Percentiles rank a stretch among this genome's conserved stretches.
phyloP scores from a whole-genome alignment of 2,113 vertebrate species.

The Pangasianodon gigas region DNA sequence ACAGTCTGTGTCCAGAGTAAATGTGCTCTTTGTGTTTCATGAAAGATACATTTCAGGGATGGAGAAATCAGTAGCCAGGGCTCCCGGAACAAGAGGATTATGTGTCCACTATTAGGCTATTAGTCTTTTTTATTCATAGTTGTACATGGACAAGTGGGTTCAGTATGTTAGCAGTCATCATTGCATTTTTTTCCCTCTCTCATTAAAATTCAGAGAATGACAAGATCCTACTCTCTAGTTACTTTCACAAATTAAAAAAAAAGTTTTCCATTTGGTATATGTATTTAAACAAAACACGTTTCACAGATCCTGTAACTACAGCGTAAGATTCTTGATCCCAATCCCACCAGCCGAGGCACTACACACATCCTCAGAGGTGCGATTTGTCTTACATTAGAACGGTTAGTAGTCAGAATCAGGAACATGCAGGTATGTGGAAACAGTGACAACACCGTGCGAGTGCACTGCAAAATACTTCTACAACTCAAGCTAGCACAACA shows the following conservation, averaged over 20 bases:
- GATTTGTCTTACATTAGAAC: not conserved
- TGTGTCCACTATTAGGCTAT: not conserved
- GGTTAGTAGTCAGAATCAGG: not conserved
- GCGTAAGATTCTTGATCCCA: not conserved
- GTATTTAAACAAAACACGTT: not conserved
- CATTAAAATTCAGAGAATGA: not conserved
- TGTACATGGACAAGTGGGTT: not conserved
- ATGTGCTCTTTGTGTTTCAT: conserved; percentile 48
- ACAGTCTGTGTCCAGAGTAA: conserved; percentile 3
- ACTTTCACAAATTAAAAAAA: not conserved
- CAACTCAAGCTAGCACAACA: not conserved
- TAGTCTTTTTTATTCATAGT: not conserved
- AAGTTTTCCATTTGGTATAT: too few relatives aligned
- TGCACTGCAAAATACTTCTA: not conserved
- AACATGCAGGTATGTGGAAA: not conserved
- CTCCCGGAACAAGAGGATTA: not conserved
- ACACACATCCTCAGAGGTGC: not conserved
- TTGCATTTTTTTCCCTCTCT: not conserved
- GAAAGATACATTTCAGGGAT: conserved; percentile 40
- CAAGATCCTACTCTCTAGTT: not conserved
- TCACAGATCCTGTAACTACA: not conserved
- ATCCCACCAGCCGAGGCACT: not conserved
- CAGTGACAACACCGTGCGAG: not conserved
- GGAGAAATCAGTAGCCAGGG: not conserved
- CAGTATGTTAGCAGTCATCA: not conserved